These are phyloP conservation scores for Strix uralensis DNA, from an alignment of 2,113 vertebrate species.

Conservation along the genomic window DNA sequence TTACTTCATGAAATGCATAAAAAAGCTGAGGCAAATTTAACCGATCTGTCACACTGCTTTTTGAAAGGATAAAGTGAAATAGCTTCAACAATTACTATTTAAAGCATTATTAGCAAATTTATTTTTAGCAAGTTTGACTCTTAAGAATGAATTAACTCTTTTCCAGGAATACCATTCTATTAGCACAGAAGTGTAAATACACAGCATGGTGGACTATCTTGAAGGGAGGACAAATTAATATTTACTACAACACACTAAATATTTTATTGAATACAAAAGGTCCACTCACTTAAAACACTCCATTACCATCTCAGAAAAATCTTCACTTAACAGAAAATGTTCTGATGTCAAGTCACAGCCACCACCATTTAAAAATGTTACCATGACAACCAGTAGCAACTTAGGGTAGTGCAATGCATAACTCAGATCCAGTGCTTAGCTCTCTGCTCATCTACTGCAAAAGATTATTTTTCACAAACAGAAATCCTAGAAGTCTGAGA, in stretches of 20 bases:
- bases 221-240: conserved; percentile 43
- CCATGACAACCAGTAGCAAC: conserved; percentile 47
- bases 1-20: background rate
- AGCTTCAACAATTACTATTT: background rate
- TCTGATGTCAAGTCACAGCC: conserved; percentile 21
- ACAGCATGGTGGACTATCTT: background rate
- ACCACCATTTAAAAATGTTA: conserved; percentile 41
- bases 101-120: background rate
- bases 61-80: background rate
- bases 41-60: background rate
- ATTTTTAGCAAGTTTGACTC: background rate
- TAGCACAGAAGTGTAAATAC: background rate
- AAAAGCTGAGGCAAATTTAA: background rate
- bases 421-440: background rate
- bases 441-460: background rate
- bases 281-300: conserved; percentile 18
- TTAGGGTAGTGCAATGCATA: background rate
- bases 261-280: conserved; percentile 43
- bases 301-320: background rate
- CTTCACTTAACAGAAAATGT: conserved; percentile 1
- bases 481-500: background rate
- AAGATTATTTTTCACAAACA: background rate
- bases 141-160: background rate
- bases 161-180: background rate
- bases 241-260: conserved; percentile 48